These are phyloP conservation scores for Picathartes gymnocephalus DNA, from an alignment of 2,113 vertebrate species.

Conservation along the genomic window DNA sequence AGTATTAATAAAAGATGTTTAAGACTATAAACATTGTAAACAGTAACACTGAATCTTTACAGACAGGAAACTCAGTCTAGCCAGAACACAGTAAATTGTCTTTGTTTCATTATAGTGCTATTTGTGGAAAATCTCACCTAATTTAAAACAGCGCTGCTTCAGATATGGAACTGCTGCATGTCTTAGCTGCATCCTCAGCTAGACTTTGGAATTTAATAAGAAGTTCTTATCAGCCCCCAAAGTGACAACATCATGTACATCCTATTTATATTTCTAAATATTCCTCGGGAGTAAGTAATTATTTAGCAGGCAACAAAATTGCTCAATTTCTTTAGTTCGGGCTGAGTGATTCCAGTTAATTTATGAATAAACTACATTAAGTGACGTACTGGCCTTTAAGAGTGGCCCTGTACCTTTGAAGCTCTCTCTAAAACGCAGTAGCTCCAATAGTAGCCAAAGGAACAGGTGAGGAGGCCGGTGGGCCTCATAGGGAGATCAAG, in stretches of 20 bases:
- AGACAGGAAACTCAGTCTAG: background rate
- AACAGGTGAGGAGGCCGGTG: no score
- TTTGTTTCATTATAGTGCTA: background rate
- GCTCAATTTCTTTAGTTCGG: background rate
- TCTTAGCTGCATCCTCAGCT: background rate
- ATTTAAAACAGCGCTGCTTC: background rate
- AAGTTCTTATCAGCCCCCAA: background rate
- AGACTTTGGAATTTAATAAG: background rate
- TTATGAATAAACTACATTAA: background rate
- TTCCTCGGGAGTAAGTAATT: background rate
- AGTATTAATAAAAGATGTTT: background rate
- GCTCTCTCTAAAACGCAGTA: background rate
- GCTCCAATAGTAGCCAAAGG: background rate
- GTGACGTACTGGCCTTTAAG: background rate
- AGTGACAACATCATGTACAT: background rate
- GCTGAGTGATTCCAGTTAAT: background rate
- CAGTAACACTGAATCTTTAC: background rate
- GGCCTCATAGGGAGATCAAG: no score
- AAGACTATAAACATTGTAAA: background rate
- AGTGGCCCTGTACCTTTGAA: conserved; percentile 4
- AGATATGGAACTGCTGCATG: background rate
- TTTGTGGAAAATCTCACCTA: background rate
- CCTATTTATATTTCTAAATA: background rate
- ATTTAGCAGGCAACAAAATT: background rate
- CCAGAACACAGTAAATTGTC: background rate